These are phyloP conservation scores for Ganaspis sp. DNA, from an alignment of 1,140 invertebrate genomes.

Conservation along the genomic window DNA sequence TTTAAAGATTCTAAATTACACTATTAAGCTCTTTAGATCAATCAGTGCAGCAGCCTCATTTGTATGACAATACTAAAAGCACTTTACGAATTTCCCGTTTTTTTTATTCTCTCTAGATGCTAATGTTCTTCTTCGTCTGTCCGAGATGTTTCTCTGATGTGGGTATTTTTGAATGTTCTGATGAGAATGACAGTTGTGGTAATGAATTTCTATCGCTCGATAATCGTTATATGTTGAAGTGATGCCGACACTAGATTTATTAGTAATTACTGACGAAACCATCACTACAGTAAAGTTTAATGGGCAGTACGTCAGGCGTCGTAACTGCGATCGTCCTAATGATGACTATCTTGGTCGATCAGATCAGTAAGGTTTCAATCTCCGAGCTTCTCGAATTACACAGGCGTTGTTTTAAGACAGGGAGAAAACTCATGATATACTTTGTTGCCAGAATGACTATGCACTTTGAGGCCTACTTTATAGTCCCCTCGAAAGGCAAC, in stretches of 20 bases:
- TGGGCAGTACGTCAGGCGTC: conserved; percentile 54
- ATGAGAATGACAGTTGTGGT: conserved; percentile 45
- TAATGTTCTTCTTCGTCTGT: conserved; percentile 11
- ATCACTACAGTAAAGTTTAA: conserved; percentile 50
- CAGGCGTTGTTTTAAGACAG: conserved; percentile 20
- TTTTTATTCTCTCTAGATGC: neutral
- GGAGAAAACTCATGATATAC: conserved; percentile 28
- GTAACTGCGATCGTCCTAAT: conserved; percentile 51
- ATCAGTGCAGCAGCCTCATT: neutral
- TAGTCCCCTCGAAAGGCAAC: conserved; percentile 1
- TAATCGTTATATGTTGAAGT: conserved; percentile 47
- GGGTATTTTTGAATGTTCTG: conserved; percentile 48
- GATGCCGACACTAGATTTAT: conserved; percentile 52
- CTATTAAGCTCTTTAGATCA: no score
- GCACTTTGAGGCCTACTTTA: conserved; percentile 15
- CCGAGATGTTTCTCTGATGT: conserved; percentile 26
- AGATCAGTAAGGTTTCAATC: conserved; percentile 55
- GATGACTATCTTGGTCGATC: conserved; percentile 51
- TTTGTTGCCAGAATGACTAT: conserved; percentile 18
- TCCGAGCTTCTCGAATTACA: conserved; percentile 18
- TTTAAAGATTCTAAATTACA: no score
- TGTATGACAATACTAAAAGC: neutral
- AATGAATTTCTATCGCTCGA: conserved; percentile 50
- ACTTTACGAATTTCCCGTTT: neutral
- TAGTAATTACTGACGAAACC: conserved; percentile 55